Evolutionary conservation across 2,797 vertebrate species (phyloP), one percentile per base, ranked within the genome.

Genomic region (Peromyscus aztecus): DNA sequence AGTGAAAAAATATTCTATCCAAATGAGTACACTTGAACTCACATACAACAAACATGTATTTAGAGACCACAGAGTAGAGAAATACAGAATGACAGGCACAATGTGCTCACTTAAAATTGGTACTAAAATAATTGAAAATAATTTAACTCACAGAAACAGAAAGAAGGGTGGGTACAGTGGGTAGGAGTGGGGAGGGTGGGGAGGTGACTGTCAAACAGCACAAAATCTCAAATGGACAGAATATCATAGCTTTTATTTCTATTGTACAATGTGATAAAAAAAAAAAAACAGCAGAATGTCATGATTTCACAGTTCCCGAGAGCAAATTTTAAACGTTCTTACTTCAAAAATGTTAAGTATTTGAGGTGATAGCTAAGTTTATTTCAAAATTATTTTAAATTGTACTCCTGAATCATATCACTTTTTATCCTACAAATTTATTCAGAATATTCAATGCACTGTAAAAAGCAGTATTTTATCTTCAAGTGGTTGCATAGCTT

Each of bases 141-240:
- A 55, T 55, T 55, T 14, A 46, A 63, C 29, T 77, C 40, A 57
- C 7, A 61, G 73, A 34, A 46, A 24, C 9, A 89, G 57, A 31
- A 65, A 24, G 12, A 34, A 63, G 9, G 17, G 14, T 23, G 4
- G 52, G 29, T 31, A 59, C 27, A 88, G 52, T 21, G 85, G n/a
- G 4, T 29, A n/a, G 11, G 17, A 11, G 0, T 31, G 27, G n/a
- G 67, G 16, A 71, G n/a, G 19, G 1, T 2, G 1, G 27, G 63
- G 5, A 52, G 46, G 11, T 52, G 14, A 86, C 9, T n/a, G 10
- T 59, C 43, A 59, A 43, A 57, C 17, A 55, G 4, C 27, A 31
- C 24, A 59, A 75, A 59, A 5, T 88, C 14, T 40, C 16, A 40
- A 16, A 55, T n/a, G 49, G 6, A 65, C 55, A 71, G 57, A 40